phyloP scores from a whole-genome alignment of 1,140 invertebrate genomes.

The Neelides sp. region DNA sequence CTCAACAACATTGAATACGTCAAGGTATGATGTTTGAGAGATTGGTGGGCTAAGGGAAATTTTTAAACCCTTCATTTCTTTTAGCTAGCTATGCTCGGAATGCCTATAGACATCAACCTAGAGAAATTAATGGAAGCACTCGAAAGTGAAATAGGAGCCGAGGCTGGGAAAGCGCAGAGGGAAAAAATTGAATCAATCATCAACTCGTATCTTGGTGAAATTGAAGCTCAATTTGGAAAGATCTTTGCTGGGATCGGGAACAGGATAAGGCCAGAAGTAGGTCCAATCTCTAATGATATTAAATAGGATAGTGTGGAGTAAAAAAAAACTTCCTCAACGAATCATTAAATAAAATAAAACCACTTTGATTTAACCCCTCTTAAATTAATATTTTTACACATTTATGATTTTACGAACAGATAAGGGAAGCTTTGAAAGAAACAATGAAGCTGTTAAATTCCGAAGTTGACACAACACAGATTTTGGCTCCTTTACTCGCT shows the following conservation, averaged over 20 bases:
- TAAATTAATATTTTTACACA: no score
- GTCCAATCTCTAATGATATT: not conserved
- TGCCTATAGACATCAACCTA: slow-evolving; percentile 13
- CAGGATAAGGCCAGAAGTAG: slow-evolving; percentile 18
- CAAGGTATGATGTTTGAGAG: slow-evolving; percentile 15
- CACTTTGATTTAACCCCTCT: no score
- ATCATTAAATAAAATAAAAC: no score
- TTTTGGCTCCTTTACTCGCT: slow-evolving; percentile 10
- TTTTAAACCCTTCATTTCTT: not conserved
- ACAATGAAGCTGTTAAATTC: no score
- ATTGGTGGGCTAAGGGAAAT: not conserved
- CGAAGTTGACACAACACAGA: no score
- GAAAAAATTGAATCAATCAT: no score
- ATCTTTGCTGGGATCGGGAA: slow-evolving; percentile 11
- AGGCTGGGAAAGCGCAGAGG: no score
- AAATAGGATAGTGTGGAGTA: not conserved
- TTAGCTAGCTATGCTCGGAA: slow-evolving; percentile 14
- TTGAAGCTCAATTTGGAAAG: slow-evolving; percentile 13
- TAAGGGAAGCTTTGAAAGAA: not conserved
- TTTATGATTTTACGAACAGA: no score
- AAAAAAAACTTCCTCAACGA: no score
- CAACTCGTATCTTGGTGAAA: slow-evolving; percentile 6
- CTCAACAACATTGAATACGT: slow-evolving; percentile 29
- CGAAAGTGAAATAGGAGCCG: slow-evolving; percentile 4
- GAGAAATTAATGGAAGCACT: slow-evolving; percentile 9